Percentiles rank a stretch among this genome's conserved stretches.
Conservation (phyloP, 1,140 invertebrate genomes). For the Adelges cooleyi region DNA sequence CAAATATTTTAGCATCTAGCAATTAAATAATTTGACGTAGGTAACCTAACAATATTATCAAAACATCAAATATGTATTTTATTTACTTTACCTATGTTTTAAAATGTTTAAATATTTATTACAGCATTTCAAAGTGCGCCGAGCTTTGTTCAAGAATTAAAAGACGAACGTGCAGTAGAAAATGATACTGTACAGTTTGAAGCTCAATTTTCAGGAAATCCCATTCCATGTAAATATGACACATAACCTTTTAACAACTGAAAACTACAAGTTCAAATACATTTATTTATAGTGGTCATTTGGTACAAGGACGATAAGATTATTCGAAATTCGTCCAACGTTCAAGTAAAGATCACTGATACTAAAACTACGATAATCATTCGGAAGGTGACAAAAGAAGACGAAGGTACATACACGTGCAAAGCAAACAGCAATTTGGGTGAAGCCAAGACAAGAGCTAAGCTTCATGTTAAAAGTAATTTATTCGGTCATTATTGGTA, state of each 20-base stretch:
- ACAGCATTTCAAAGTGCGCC: constrained; percentile 39
- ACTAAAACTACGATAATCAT: constrained; percentile 62
- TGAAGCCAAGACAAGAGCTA: constrained; percentile 64
- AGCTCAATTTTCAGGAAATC: constrained; percentile 67
- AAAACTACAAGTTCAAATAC: not conserved
- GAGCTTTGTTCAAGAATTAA: constrained; percentile 68
- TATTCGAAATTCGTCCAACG: constrained; percentile 56
- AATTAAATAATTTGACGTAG: no score
- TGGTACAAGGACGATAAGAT: constrained; percentile 83
- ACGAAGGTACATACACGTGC: constrained; percentile 75
- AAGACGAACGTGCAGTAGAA: constrained; percentile 57
- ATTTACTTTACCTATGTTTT: no score
- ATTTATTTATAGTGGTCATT: constrained; percentile 54
- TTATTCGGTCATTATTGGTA: no score
- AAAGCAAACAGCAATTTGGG: constrained; percentile 73
- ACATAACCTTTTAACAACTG: not conserved
- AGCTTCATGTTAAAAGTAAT: constrained; percentile 54
- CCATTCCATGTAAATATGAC: constrained; percentile 56
- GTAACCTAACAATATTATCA: no score
- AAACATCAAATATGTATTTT: no score
- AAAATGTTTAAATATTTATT: not conserved
- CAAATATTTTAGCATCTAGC: no score
- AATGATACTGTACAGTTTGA: constrained; percentile 63
- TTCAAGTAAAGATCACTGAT: constrained; percentile 59
- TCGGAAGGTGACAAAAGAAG: constrained; percentile 50